Conservation (phyloP, 1,140 invertebrate species). For the Ceratosolen solmsi region DNA sequence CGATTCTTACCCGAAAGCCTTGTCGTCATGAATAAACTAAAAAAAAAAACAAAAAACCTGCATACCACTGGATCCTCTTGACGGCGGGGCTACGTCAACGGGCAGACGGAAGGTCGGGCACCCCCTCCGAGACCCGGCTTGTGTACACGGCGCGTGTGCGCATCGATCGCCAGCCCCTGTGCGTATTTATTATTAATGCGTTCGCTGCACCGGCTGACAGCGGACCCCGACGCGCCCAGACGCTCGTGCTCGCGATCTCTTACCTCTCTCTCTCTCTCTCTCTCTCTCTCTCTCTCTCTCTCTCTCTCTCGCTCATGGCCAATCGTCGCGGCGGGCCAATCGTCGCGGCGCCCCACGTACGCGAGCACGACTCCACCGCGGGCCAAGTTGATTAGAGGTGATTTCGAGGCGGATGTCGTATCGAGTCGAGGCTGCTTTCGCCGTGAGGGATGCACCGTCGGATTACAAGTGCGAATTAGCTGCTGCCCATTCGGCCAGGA, state of each 20-base stretch:
- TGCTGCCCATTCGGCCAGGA: too few species aligned
- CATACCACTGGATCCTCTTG: slow-evolving; percentile 41
- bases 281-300: not conserved
- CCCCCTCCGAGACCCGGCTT: not conserved
- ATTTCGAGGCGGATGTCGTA: too few species aligned
- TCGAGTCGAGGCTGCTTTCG: too few species aligned
- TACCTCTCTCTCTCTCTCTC: not conserved
- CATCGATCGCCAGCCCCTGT: slow-evolving; percentile 67
- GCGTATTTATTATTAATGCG: slow-evolving; percentile 70
- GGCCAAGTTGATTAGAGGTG: too few species aligned
- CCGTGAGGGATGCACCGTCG: too few species aligned
- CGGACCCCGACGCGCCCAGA: slow-evolving; percentile 32
- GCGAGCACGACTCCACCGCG: too few species aligned
- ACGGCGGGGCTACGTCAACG: slow-evolving; percentile 38
- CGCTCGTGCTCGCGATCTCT: not conserved
- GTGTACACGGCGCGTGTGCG: slow-evolving; percentile 28
- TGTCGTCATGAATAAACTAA: too few species aligned
- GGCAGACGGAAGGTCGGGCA: too few species aligned
- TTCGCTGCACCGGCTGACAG: slow-evolving; percentile 53
- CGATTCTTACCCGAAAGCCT: not conserved
- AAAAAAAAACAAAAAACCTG: slow-evolving; percentile 21
- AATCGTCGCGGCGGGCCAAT: not conserved
- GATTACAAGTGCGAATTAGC: too few species aligned
- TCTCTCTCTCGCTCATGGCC: not conserved
- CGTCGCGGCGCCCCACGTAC: too few species aligned